A percentile compares a stretch with the other conserved stretches of the same genome.
These are phyloP conservation scores for Cistogaster globosa DNA, from an alignment of 2,888 invertebrate species.

Conservation along the genomic window DNA sequence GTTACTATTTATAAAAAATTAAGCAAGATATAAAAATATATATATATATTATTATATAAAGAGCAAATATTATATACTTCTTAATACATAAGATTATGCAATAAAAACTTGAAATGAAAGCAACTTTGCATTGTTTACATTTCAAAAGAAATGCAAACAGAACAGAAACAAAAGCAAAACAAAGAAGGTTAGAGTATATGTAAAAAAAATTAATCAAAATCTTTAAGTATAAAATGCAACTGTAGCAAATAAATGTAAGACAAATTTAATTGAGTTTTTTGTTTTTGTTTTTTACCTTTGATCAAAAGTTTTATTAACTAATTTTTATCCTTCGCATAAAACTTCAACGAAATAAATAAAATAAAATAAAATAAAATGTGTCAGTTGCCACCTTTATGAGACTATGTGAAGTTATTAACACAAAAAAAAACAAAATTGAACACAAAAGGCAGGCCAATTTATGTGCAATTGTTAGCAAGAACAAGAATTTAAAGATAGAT, in stretches of 20 bases:
- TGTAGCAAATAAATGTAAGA: conserved; percentile 34
- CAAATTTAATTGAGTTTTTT: conserved; percentile 8
- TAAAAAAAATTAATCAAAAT: conserved; percentile 62
- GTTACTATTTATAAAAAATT: conserved; percentile 68
- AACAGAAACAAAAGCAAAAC: conserved; percentile 8
- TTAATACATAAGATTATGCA: conserved; percentile 26
- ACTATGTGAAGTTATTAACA: conserved; percentile 56
- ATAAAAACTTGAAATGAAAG: not conserved
- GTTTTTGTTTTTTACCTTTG: conserved; percentile 24
- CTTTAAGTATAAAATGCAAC: conserved; percentile 51
- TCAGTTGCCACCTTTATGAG: not conserved
- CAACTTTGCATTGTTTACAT: not conserved
- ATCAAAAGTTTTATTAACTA: not conserved
- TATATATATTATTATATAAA: conserved; percentile 63
- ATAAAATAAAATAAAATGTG: conserved; percentile 25
- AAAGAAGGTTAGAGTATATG: conserved; percentile 9
- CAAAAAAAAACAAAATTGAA: conserved; percentile 19
- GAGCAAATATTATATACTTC: conserved; percentile 50
- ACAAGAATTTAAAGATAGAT: conserved; percentile 33
- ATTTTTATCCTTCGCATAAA: conserved; percentile 21
- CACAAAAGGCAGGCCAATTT: conserved; percentile 52
- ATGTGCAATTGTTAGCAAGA: conserved; percentile 68
- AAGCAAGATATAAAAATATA: conserved; percentile 57
- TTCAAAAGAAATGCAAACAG: conserved; percentile 15
- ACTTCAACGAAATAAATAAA: conserved; percentile 7